Conservation (phyloP, 2,113 vertebrate species). For the Neopipo cinnamomea region DNA sequence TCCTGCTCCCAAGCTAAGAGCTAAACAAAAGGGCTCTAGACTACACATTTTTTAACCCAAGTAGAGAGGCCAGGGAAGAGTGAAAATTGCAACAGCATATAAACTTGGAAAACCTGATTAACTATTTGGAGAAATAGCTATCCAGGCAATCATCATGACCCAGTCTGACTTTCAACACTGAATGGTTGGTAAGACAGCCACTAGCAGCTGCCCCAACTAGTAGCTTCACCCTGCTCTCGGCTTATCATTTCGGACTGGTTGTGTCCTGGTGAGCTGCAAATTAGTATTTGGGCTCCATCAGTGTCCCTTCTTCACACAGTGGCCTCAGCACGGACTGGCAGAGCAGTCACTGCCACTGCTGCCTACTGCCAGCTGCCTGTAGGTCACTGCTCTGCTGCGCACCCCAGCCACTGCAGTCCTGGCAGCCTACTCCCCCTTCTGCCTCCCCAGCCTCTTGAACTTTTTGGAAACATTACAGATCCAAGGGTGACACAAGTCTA, state of each 20-base stretch:
- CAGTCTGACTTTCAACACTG: neutral
- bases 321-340: neutral
- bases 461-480: neutral
- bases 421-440: neutral
- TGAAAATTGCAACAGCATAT: neutral
- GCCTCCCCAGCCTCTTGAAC: neutral
- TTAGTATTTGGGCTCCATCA: neutral
- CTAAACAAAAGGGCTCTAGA: constrained; percentile 56
- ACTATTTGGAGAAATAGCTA: neutral
- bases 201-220: neutral
- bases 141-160: neutral
- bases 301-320: neutral
- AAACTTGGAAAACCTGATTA: constrained; percentile 51
- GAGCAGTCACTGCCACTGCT: neutral
- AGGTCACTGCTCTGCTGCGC: neutral
- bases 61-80: neutral
- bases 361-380: neutral
- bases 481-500: neutral
- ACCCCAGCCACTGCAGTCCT: neutral
- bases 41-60: constrained; percentile 55
- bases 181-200: neutral
- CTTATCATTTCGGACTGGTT: neutral
- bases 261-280: accelerated
- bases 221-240: neutral
- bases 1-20: constrained; percentile 2